Base-by-base conservation (phyloP, 2,113 vertebrate genomes). In the Sinocyclocheilus maitianheensis region DNA sequence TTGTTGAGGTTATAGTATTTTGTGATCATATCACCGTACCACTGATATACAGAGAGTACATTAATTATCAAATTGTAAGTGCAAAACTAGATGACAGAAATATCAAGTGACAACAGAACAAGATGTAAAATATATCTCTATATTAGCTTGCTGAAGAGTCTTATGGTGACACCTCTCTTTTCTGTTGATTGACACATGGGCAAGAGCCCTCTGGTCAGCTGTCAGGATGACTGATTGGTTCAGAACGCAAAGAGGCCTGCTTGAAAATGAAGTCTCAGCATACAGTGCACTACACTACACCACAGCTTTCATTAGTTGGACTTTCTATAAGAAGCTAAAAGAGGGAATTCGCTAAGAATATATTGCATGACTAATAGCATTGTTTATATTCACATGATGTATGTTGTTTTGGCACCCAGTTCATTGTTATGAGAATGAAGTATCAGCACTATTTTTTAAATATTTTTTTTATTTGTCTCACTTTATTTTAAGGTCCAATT, bases 211-310 rank as follows among this genome's bases (percentile, higher is more conserved):
- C 63, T 85, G 75, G 89, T 62, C 60, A 65, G 76, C 86, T 84
- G 86, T 89, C 86, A 86, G 58, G 4, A 24, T 77, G 67, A 53
- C 69, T 63, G 89, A 88, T 76, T 79, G 83, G 81, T 86, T 72
- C 30, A 2, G 7, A 85, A 77, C 75, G 65, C 71, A 84, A 60
- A 81, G 30, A 46, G 63, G 58, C 80, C 51, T 60, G 78, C 75
- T 16, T 74, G n/a, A 81, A 53, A 43, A 34, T 5, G 8, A 80
- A 55, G 51, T 71, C 40, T 86, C 46, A 62, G 75, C 37, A 46
- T 71, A 77, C 62, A 51, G 37, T 30, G 20, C n/a, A 72, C 26
- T 82, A 13, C 22, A 22, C 26, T 40, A 75, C 40, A 72, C 18
- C 69, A 40, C 13, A 65, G 58, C 37, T 63, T 84, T 26, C 58